Percentiles rank a stretch among this genome's conserved stretches.
These are phyloP conservation scores for Tenthredo scrophulariae DNA, from an alignment of 2,888 invertebrate genomes.

Conservation along the genomic window DNA sequence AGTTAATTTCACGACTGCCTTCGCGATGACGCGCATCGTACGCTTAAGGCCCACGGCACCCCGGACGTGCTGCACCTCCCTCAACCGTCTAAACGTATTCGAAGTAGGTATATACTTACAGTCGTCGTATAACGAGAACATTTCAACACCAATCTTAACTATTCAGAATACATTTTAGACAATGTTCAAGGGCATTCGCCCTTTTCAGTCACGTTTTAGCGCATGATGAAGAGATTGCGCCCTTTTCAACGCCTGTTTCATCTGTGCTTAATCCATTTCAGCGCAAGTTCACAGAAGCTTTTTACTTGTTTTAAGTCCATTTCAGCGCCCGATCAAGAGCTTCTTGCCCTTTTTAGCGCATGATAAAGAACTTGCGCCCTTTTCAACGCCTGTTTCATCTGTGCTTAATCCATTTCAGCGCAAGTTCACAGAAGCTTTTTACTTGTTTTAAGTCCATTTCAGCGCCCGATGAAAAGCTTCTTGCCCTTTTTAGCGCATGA, in stretches of 20 bases:
- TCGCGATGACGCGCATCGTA: conserved; percentile 27
- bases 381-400: neutral
- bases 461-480: neutral
- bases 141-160: neutral
- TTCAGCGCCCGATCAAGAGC: neutral
- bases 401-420: neutral
- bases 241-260: neutral
- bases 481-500: neutral
- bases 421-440: neutral
- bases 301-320: neutral
- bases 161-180: neutral
- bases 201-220: neutral
- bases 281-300: neutral
- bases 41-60: neutral
- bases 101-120: neutral
- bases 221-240: neutral
- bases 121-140: neutral
- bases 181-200: neutral
- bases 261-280: neutral
- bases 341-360: neutral
- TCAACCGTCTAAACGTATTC: neutral
- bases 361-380: neutral
- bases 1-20: conserved; percentile 52
- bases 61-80: neutral
- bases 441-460: neutral